Evolutionary conservation across 2,888 invertebrate species (phyloP), one percentile per base, ranked within the genome.

Genomic region (Drosophila pegasa): DNA sequence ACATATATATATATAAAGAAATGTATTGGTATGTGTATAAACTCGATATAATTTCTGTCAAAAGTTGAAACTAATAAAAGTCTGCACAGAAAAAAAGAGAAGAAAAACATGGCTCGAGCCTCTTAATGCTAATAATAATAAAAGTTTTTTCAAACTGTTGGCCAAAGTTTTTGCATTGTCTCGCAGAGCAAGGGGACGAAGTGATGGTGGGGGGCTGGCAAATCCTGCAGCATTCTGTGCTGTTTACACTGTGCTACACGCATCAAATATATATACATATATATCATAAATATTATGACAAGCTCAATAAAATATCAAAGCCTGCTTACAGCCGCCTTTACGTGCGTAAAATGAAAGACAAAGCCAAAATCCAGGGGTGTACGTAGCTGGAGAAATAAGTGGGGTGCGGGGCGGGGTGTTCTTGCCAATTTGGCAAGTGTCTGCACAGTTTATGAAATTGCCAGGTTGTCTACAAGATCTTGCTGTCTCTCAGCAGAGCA

Each of bases 1-100:
- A 20, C 33, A 48, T 48, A 43, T 40, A 50, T 56, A 54, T 35
- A 35, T 35, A 58, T 47, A 47, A 45, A 33, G 31, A 14, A 27
- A 22, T 41, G 18, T 37, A 22, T 52, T 52, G 38, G 37, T 48
- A 45, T 45, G 52, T 61, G 51, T 62, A 64, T 74, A 75, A 78
- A 73, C 83, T 87, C 86, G 82, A 84, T 89, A 89, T 85, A 85
- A 89, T 84, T 84, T 84, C 88, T 84, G 89, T 84, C 83, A 89
- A 84, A 84, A 84, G 88, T 89, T 89, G 89, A 84, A 89, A 83
- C 83, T 83, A 84, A 84, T 84, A 89, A 84, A 87, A 87, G 83
- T 75, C 68, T 78, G 72, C 65, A 70, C 20, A 33, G 48, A 69
- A 9, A 22, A n/a, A 74, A 27, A 40, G 18, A 37, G 37, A 35